These are phyloP conservation scores for Pterophyllum scalare DNA, from an alignment of 2,113 vertebrate species.

Conservation along the genomic window DNA sequence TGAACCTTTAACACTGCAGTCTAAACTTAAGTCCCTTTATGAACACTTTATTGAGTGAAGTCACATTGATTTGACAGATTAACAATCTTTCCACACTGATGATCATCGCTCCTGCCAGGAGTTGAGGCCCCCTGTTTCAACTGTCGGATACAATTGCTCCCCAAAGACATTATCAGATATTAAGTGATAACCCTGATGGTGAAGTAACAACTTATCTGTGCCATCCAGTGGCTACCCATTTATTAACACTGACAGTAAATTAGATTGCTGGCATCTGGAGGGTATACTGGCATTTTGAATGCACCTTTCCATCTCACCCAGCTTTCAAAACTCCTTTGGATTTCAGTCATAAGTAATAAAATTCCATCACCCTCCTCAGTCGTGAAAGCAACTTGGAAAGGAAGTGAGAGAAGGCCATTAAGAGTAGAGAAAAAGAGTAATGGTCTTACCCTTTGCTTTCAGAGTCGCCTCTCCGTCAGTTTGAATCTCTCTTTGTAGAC, in stretches of 20 bases:
- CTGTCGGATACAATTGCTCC: constrained; percentile 64
- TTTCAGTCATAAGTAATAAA: constrained; percentile 76
- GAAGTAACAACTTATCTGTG: constrained; percentile 70
- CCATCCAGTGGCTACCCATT: constrained; percentile 62
- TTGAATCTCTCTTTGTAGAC: constrained; percentile 29
- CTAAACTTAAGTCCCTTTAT: constrained; percentile 47
- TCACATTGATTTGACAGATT: constrained; percentile 74
- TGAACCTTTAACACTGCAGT: constrained; percentile 39
- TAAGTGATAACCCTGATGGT: constrained; percentile 75
- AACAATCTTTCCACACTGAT: constrained; percentile 61
- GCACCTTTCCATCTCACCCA: constrained; percentile 69
- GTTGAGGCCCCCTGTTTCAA: constrained; percentile 62
- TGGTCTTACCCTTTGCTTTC: constrained; percentile 68
- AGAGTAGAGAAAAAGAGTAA: constrained; percentile 48
- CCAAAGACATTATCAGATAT: constrained; percentile 68
- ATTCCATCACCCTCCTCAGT: constrained; percentile 62
- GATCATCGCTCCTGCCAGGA: constrained; percentile 58
- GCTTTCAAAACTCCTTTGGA: constrained; percentile 69
- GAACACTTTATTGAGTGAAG: constrained; percentile 64
- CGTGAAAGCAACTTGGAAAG: constrained; percentile 48
- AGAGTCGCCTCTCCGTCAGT: constrained; percentile 29
- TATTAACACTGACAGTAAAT: constrained; percentile 75
- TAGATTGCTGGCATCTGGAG: constrained; percentile 71
- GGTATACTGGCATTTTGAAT: constrained; percentile 65
- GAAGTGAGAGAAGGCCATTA: constrained; percentile 52